Evolutionary conservation across 1,140 invertebrate genomes (phyloP).

Genomic region (Drosophila lacteicornis): DNA sequence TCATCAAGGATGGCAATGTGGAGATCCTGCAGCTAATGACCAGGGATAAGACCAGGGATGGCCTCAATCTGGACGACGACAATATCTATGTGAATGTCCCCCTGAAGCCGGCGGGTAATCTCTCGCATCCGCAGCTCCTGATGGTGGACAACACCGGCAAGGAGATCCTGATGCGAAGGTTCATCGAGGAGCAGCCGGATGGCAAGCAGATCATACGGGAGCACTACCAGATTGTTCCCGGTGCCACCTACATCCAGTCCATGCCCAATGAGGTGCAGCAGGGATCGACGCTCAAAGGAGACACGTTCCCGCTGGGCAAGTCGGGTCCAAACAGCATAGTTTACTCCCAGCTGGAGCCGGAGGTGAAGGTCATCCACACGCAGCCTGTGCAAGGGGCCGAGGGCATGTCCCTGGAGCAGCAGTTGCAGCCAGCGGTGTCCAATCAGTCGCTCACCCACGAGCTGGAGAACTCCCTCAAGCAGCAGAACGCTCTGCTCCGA

Average conservation of each 20-base stretch:
- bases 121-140: constrained; percentile 87
- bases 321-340: constrained; percentile 82
- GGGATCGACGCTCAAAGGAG: constrained; percentile 78
- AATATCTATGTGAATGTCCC: constrained; percentile 88
- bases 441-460: constrained; percentile 85
- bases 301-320: constrained; percentile 82
- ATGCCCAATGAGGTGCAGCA: constrained; percentile 80
- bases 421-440: constrained; percentile 69
- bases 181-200: constrained; percentile 91
- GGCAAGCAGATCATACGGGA: constrained; percentile 86
- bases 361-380: constrained; percentile 80
- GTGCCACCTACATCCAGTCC: constrained; percentile 71
- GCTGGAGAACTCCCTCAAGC: constrained; percentile 89
- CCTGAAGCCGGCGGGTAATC: constrained; percentile 85
- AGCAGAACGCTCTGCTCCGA: constrained; percentile 90
- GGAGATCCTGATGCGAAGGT: constrained; percentile 91
- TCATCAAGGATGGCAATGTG: constrained; percentile 92
- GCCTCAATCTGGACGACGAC: constrained; percentile 84
- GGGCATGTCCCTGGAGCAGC: constrained; percentile 23
- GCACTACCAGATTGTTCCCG: constrained; percentile 86
- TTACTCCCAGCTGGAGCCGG: constrained; percentile 79
- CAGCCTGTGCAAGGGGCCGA: constrained; percentile 62
- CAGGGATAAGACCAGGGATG: constrained; percentile 86
- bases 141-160: constrained; percentile 90
- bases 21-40: constrained; percentile 93